Evolutionary conservation across 2,797 vertebrate species (phyloP), one percentile per base, ranked within the genome.

Genomic region (Botia almorhae): DNA sequence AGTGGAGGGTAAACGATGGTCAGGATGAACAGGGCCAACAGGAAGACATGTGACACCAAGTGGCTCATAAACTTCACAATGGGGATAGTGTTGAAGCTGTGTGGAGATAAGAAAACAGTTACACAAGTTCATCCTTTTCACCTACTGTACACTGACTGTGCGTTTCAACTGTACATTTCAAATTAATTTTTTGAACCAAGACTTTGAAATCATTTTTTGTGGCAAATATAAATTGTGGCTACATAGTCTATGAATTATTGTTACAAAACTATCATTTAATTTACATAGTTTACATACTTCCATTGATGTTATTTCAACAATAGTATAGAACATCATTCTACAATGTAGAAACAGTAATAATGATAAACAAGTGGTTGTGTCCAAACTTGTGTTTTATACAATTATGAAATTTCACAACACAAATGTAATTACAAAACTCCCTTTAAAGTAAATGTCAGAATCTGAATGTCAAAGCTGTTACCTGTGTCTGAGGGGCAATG

Each of bases 21-120:
- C 36, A 91, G 58, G 70, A 91, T 89, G 77, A 92, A 91, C 36
- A 92, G 79, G 14, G 85, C 50, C 61, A 92, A 71, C 36, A 91
- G 85, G 74, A 91, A 90, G 76, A 91, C 68, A 61, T 91, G 91
- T 26, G 90, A 92, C 23, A 89, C 91, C 85, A 92, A 85, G 55
- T 92, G 88, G 77, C 87, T 90, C 89, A 90, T 90, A 78, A 91
- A 91, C 83, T 92, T 92, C 69, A 91, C 77, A 43, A 92, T 89
- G 7, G 91, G 91, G 70, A 89, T 86, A 36, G 82, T 88, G 79
- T 85, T 86, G 76, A 89, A 89, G 60, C 82, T 86, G 81, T 81
- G 84, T 51, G 58, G 67, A 55, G 83, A 74, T 13, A 74, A 69
- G 14, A 88, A 4, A n/a, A 51, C 0, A 56, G 19, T 68, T 19